These are phyloP conservation scores for Agapostemon virescens DNA, from an alignment of 2,888 invertebrate species.

Conservation along the genomic window DNA sequence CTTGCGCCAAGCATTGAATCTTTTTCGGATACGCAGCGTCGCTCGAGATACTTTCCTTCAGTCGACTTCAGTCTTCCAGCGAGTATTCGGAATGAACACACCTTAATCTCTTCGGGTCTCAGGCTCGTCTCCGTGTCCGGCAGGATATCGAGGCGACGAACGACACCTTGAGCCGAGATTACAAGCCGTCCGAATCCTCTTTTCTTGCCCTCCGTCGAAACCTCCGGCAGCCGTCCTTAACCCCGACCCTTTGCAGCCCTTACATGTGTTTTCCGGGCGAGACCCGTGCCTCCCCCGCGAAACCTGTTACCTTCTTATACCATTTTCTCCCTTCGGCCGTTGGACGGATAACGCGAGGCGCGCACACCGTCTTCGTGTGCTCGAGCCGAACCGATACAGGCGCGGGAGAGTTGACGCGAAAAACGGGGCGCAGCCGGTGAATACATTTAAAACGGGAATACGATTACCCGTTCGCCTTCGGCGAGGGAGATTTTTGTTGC, in stretches of 20 bases:
- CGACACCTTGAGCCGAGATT: constrained; percentile 77
- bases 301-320: constrained; percentile 61
- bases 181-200: constrained; percentile 76
- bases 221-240: constrained; percentile 54
- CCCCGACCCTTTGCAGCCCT: constrained; percentile 49
- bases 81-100: constrained; percentile 27
- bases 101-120: constrained; percentile 59
- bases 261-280: constrained; percentile 67
- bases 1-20: no score
- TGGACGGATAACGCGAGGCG: constrained; percentile 51
- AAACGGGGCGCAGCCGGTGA: constrained; percentile 62
- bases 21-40: not conserved
- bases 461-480: constrained; percentile 69
- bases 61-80: constrained; percentile 14
- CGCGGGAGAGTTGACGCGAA: constrained; percentile 6
- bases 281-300: constrained; percentile 38
- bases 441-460: constrained; percentile 78
- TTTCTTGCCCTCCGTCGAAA: constrained; percentile 68
- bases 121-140: constrained; percentile 66
- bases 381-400: constrained; percentile 23
- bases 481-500: constrained; percentile 64
- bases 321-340: constrained; percentile 36
- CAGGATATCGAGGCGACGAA: constrained; percentile 65
- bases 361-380: not conserved
- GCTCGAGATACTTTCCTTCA: not conserved